phyloP scores from a whole-genome alignment of 2,888 invertebrate species.

The Metalampra italica region DNA sequence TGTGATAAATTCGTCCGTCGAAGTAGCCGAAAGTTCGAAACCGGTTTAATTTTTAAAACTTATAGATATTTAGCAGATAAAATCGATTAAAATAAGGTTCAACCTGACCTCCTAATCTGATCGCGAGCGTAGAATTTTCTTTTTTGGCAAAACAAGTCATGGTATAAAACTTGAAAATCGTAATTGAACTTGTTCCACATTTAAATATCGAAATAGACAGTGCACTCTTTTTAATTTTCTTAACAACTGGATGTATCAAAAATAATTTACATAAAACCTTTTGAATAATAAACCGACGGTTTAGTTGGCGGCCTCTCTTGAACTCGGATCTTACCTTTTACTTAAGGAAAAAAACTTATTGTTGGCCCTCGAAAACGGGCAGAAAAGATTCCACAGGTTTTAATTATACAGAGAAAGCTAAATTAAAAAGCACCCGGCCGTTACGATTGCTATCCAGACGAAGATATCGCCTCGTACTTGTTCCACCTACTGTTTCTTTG shows the following conservation, averaged over 20 bases:
- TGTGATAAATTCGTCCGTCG: too few relatives aligned
- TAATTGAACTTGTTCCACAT: too few relatives aligned
- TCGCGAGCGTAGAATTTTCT: too few relatives aligned
- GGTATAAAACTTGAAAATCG: too few relatives aligned
- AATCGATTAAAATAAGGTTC: too few relatives aligned
- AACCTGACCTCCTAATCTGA: too few relatives aligned
- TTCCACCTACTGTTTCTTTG: slow-evolving; percentile 36
- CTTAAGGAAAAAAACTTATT: slow-evolving; percentile 36
- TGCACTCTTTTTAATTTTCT: too few relatives aligned
- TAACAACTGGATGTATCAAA: neutral
- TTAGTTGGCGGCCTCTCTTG: neutral
- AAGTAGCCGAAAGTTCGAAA: too few relatives aligned
- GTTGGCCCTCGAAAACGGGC: slow-evolving; percentile 47
- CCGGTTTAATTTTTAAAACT: too few relatives aligned
- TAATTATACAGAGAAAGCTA: slow-evolving; percentile 70
- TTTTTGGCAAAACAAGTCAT: too few relatives aligned
- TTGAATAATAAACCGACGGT: neutral
- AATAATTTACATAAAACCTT: neutral
- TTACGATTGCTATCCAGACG: slow-evolving; percentile 48
- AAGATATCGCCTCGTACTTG: slow-evolving; percentile 41
- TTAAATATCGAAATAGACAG: too few relatives aligned
- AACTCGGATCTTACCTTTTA: neutral
- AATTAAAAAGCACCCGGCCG: slow-evolving; percentile 70
- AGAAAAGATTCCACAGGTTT: slow-evolving; percentile 54
- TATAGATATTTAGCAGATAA: too few relatives aligned